A percentile compares a stretch with the other conserved stretches of the same genome.
Conservation (phyloP, 2,888 invertebrate genomes). For the Drosophila atroscutellata region DNA sequence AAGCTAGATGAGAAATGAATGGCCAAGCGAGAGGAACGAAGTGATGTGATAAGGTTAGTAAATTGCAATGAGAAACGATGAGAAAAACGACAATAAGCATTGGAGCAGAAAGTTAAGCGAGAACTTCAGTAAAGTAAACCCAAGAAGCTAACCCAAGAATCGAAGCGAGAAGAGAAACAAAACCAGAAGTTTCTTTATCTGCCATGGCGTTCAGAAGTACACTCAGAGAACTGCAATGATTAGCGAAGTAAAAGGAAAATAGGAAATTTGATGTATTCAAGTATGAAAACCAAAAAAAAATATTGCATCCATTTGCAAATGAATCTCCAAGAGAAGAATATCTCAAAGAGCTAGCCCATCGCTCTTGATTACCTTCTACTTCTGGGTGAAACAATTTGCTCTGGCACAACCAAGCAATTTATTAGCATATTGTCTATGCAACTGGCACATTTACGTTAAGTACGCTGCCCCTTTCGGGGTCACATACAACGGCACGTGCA, state of each 20-base stretch:
- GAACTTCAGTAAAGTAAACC: too few species aligned
- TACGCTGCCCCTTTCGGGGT: background rate
- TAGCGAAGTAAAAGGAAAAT: background rate
- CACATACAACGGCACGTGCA: slow-evolving; percentile 10
- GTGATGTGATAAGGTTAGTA: background rate
- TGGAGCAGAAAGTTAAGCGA: background rate
- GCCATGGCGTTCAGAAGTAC: background rate
- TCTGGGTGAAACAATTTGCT: slow-evolving; percentile 4
- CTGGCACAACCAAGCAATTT: slow-evolving; percentile 15
- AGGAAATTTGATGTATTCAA: background rate
- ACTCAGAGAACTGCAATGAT: background rate
- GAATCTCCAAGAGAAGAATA: background rate
- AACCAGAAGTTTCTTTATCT: background rate
- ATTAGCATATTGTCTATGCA: slow-evolving; percentile 20
- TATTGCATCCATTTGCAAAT: background rate
- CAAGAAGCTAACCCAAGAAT: background rate
- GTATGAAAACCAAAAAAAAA: background rate
- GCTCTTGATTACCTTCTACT: slow-evolving; percentile 22
- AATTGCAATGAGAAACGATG: background rate
- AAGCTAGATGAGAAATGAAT: background rate
- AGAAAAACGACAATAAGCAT: too few species aligned
- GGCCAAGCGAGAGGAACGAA: background rate
- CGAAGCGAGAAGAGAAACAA: background rate
- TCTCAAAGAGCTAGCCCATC: background rate
- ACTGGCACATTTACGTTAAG: slow-evolving; percentile 27